Conservation (phyloP, 2,888 invertebrate species). For the Sinelater perroti region DNA sequence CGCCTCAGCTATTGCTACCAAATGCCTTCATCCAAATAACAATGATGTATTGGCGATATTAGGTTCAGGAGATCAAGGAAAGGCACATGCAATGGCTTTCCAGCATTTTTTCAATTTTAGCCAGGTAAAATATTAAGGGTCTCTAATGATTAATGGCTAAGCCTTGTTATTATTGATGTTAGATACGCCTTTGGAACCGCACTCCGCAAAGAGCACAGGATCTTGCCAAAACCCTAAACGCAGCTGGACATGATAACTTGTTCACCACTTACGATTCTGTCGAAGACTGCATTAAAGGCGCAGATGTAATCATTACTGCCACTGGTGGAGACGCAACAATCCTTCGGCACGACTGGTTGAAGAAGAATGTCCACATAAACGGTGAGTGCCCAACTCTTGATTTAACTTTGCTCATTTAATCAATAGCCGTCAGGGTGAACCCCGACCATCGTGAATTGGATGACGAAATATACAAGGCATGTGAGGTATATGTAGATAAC, state of each 20-base stretch:
- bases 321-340: conserved; percentile 64
- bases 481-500: conserved; percentile 66
- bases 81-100: conserved; percentile 64
- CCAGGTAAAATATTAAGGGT: conserved; percentile 56
- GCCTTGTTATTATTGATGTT: conserved; percentile 19
- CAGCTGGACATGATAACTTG: conserved; percentile 15
- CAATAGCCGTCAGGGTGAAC: conserved; percentile 17
- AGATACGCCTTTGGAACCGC: conserved; percentile 68
- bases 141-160: not conserved
- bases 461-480: conserved; percentile 62
- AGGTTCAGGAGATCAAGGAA: conserved; percentile 65
- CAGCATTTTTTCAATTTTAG: conserved; percentile 60
- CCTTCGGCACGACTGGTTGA: conserved; percentile 64
- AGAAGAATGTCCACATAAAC: conserved; percentile 68
- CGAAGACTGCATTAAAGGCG: conserved; percentile 63
- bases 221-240: conserved; percentile 55
- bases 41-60: conserved; percentile 59
- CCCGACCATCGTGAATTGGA: conserved; percentile 64
- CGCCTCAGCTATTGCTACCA: conserved; percentile 67
- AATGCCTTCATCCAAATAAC: conserved; percentile 58
- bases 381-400: conserved; percentile 59
- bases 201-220: conserved; percentile 53
- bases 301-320: conserved; percentile 71
- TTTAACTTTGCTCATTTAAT: not conserved
- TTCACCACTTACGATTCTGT: conserved; percentile 50